Percentiles rank a stretch among this genome's conserved stretches.
Evolutionary conservation across 1,140 invertebrate species (phyloP).

Genomic region (Reticulitermes speratus): DNA sequence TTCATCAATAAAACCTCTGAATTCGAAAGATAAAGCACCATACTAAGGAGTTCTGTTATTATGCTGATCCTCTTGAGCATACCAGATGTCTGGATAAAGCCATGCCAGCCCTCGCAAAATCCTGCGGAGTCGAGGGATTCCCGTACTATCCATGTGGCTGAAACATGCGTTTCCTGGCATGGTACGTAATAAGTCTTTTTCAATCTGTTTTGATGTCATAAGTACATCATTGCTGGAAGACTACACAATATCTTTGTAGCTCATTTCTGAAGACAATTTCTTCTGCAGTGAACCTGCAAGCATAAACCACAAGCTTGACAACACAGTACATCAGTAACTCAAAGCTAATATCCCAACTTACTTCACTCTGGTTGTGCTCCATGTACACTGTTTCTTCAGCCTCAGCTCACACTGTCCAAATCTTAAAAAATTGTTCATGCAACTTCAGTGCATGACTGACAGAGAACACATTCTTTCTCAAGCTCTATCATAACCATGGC

Average conservation of each 20-base stretch:
- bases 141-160: slow-evolving; percentile 85
- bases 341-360: too few relatives aligned
- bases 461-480: too few relatives aligned
- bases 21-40: too few relatives aligned
- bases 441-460: too few relatives aligned
- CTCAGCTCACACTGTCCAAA: too few relatives aligned
- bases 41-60: too few relatives aligned
- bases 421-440: too few relatives aligned
- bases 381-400: too few relatives aligned
- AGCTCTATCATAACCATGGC: too few relatives aligned
- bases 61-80: slow-evolving; percentile 36
- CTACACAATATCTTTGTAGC: slow-evolving; percentile 92
- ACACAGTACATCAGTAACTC: too few relatives aligned
- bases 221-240: slow-evolving; percentile 91
- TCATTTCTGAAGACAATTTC: slow-evolving; percentile 79
- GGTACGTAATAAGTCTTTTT: slow-evolving; percentile 95
- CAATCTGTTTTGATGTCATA: slow-evolving; percentile 96
- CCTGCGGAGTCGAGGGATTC: slow-evolving; percentile 83
- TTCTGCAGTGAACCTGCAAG: slow-evolving; percentile 71
- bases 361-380: too few relatives aligned
- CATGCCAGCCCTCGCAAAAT: slow-evolving; percentile 92
- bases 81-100: slow-evolving; percentile 98
- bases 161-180: slow-evolving; percentile 99
- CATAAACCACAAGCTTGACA: slow-evolving; percentile 27
- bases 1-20: too few relatives aligned